phyloP scores from a whole-genome alignment of 2,113 vertebrate genomes.

The Origma solitaria region DNA sequence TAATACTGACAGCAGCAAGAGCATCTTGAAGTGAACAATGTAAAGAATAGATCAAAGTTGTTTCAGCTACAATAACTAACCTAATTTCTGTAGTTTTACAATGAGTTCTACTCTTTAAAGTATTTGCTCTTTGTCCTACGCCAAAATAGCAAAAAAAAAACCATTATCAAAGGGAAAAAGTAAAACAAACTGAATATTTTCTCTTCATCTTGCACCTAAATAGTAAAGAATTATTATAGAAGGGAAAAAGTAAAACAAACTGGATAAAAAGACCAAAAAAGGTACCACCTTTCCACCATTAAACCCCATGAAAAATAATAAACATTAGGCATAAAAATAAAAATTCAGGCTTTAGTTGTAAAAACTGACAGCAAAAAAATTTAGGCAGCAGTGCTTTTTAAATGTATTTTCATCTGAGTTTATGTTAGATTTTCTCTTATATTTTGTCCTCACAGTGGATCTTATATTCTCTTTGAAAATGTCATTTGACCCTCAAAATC shows the following conservation, averaged over 20 bases:
- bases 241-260: neutral
- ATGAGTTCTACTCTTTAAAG: neutral
- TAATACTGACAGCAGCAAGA: neutral
- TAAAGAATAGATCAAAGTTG: neutral
- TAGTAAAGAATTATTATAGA: neutral
- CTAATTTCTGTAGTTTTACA: conserved; percentile 21
- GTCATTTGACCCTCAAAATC: neutral
- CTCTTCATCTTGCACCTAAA: neutral
- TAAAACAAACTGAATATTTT: neutral
- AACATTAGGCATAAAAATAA: neutral
- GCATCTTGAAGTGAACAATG: neutral
- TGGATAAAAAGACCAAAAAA: neutral
- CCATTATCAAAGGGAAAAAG: neutral
- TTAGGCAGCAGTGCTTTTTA: neutral
- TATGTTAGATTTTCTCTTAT: neutral
- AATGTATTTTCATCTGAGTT: neutral
- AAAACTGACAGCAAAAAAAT: neutral
- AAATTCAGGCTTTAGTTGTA: neutral
- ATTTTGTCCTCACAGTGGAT: neutral
- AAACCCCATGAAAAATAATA: neutral
- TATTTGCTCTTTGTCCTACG: neutral
- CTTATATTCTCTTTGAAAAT: neutral
- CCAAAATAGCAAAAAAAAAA: neutral
- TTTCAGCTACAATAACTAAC: neutral
- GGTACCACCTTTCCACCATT: neutral